These are phyloP conservation scores for Anodontia alba DNA, from an alignment of 2,888 invertebrate species.

Conservation along the genomic window DNA sequence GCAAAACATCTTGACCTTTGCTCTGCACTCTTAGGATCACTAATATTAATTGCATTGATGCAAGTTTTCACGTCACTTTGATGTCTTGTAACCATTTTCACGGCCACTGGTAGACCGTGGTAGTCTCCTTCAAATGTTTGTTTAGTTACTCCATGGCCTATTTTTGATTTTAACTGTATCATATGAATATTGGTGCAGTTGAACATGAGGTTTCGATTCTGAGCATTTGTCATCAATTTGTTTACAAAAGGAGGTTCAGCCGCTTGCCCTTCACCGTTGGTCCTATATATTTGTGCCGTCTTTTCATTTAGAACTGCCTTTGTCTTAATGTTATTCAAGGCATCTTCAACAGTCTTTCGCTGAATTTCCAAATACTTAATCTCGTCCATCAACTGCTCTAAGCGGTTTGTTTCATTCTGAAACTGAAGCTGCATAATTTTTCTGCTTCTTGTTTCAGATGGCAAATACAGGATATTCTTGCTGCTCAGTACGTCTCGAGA, in stretches of 20 bases:
- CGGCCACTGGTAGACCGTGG: conserved; percentile 73
- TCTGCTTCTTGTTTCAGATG: conserved; percentile 30
- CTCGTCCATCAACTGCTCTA: conserved; percentile 41
- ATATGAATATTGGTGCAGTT: conserved; percentile 79
- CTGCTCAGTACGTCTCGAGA: background rate
- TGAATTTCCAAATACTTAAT: conserved; percentile 47
- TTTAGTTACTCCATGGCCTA: conserved; percentile 82
- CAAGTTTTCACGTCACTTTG: conserved; percentile 79
- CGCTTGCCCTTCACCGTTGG: background rate
- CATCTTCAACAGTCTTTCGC: conserved; percentile 28
- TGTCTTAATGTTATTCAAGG: background rate
- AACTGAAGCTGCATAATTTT: conserved; percentile 45
- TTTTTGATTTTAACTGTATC: conserved; percentile 75
- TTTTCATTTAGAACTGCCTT: background rate
- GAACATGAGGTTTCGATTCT: conserved; percentile 58
- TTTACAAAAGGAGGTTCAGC: background rate
- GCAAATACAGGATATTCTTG: conserved; percentile 11
- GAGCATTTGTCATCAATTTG: background rate
- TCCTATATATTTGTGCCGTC: too few species aligned
- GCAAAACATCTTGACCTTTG: conserved; percentile 73
- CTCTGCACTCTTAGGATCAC: conserved; percentile 41
- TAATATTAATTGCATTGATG: conserved; percentile 64
- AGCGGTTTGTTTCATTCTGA: conserved; percentile 26
- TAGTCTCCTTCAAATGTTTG: conserved; percentile 79
- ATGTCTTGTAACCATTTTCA: conserved; percentile 83